Base-by-base conservation (phyloP, 1,140 invertebrate genomes). In the Leucophenga varia region DNA sequence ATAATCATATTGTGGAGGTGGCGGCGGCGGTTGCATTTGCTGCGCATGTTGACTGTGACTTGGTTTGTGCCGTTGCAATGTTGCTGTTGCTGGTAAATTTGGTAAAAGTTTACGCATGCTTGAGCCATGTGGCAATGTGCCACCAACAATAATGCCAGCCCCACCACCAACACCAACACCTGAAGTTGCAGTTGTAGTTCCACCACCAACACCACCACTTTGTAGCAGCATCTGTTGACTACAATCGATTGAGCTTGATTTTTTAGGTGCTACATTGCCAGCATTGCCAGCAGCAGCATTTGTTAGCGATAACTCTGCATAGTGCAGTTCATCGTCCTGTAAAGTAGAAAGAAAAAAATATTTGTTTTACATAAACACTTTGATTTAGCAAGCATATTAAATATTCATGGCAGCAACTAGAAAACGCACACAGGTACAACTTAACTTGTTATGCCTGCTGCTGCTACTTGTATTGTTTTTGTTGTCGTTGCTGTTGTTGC, bases 261-360 rank as follows among this genome's bases (percentile, higher is more conserved):
- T 55, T 45, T 55, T 55, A 9, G 49, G 22, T 13, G 39, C 21
- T 10, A 32, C 20, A 17, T 2, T 35, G 17, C 16, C 19, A 16
- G 25, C 25, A 9, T 18, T 30, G 28, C 75, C 61, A 43, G 72
- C 59, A 10, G 75, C 67, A 22, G 75, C 75, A 41, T 40, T 50
- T 28, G 49, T 52, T 46, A 86, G 74, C 42, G 83, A 81, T 38
- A 88, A 75, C 56, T 88, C 86, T 18, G 86, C 85, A 59, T 88
- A 88, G 40, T 86, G 86, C 52, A 88, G 82, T 72, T 87, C 86
- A 40, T 85, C 81, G 38, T 76, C 76, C 57, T 80, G 17, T 25
- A 37, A 3, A 14, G 6, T 25, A 25, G 22, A 25, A 25, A 25
- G 22, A 25, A 10, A 25, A 25, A 25, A 17, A 8, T 16, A 12